Base-by-base conservation (phyloP, 2,888 invertebrate genomes). In the Nasonovia ribisnigri region DNA sequence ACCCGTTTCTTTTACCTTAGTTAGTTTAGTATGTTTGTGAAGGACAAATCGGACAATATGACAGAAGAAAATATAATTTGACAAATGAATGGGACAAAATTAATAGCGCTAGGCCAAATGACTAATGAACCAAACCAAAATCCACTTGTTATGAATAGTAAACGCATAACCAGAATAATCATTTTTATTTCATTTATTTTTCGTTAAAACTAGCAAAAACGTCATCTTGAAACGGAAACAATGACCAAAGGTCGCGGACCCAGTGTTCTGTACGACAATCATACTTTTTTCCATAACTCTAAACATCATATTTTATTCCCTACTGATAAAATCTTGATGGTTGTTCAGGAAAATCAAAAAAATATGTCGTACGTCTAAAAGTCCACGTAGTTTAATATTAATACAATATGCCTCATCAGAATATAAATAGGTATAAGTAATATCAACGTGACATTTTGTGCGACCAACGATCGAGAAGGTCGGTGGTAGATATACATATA, bases 41-140 rank as follows among this genome's bases (percentile, higher is more conserved):
- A 92, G 92, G 92, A 92, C 92, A 43, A 92, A 88, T 92, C 43
- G 54, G 54, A 92, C 88, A 92, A 89, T 89, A 67, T 77, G 86
- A 91, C 84, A 57, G 91, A 91, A 91, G 84, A 91, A 91, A 91
- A 91, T 86, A 92, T 92, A 92, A 92, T 88, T 88, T 89, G 92
- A 92, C 88, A 84, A 92, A 92, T 92, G 92, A 92, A 92, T 92
- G 51, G 84, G n/a, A 54, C 88, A 89, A 88, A 92, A 92, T 92
- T 88, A 92, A 88, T 92, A 92, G 77, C 43, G 77, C 88, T 89
- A 92, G 92, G 88, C 92, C 88, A 77, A 92, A 89, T 88, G 54
- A 77, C 92, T 92, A 92, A 92, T 89, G 92, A 92, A 92, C 92
- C 92, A 88, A 89, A 88, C 92, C 88, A 43, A 89, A 92, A 67